Conservation (phyloP, 2,888 invertebrate species). For the Metallyticus violacea region DNA sequence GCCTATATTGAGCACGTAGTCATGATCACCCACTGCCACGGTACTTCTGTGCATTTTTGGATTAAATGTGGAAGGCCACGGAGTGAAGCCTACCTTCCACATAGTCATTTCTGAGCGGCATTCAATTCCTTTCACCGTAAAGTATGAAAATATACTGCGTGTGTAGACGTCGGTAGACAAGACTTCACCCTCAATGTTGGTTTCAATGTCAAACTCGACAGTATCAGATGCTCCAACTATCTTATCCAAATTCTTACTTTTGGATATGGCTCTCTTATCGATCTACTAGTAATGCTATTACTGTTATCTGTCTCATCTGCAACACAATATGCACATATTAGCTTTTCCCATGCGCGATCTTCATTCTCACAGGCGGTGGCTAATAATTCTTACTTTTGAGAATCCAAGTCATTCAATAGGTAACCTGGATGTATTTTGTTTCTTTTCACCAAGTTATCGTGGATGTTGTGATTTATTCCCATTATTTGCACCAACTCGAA, state of each 20-base stretch:
- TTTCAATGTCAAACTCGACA: background rate
- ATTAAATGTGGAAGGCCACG: too few relatives aligned
- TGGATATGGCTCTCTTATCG: background rate
- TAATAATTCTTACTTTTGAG: background rate
- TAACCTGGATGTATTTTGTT: background rate
- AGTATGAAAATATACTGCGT: too few relatives aligned
- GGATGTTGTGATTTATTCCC: background rate
- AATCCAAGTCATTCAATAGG: background rate
- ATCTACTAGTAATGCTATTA: background rate
- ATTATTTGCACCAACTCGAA: background rate
- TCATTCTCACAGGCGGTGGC: background rate
- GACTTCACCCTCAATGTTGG: too few relatives aligned
- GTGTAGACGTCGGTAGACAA: too few relatives aligned
- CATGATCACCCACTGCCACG: too few relatives aligned
- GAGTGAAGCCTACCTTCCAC: too few relatives aligned
- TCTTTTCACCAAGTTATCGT: background rate
- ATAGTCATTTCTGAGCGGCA: too few relatives aligned
- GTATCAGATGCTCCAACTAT: too few relatives aligned
- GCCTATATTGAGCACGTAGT: too few relatives aligned
- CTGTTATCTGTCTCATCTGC: background rate
- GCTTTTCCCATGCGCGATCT: background rate
- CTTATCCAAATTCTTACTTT: background rate
- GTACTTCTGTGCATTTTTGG: too few relatives aligned
- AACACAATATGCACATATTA: background rate
- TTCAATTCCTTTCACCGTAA: too few relatives aligned